Conservation (phyloP, 2,888 invertebrate genomes). For the Cerceris ruficornis region DNA sequence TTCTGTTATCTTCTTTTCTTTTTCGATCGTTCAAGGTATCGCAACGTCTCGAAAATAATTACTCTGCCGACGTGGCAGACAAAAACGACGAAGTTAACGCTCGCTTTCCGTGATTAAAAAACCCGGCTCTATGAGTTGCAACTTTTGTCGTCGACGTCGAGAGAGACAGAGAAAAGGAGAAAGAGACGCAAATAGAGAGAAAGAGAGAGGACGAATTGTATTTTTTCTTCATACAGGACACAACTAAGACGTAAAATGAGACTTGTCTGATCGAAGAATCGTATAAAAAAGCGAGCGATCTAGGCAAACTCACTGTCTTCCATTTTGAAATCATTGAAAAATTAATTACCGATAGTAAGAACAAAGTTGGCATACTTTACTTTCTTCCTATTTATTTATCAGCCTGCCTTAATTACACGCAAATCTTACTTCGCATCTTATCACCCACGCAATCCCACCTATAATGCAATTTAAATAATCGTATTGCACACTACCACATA, state of each 20-base stretch:
- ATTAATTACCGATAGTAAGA: no score
- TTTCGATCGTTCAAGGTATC: background rate
- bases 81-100: slow-evolving; percentile 11
- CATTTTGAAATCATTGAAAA: no score
- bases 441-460: no score
- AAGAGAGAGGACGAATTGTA: background rate
- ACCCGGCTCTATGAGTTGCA: background rate
- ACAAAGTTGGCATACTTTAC: no score
- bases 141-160: background rate
- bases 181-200: background rate
- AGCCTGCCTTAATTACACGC: no score
- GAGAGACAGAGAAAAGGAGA: background rate
- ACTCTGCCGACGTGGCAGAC: background rate
- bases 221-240: background rate
- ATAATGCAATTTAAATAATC: no score
- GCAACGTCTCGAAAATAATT: slow-evolving; percentile 10
- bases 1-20: background rate
- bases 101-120: slow-evolving; percentile 3
- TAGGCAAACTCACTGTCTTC: no score
- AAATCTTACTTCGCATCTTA: no score
- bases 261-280: slow-evolving; percentile 15
- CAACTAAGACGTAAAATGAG: slow-evolving; percentile 40
- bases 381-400: no score
- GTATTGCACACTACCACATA: no score
- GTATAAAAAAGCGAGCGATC: no score